Evolutionary conservation across 2,888 invertebrate genomes (phyloP).

Genomic region (Deroplatys truncata): DNA sequence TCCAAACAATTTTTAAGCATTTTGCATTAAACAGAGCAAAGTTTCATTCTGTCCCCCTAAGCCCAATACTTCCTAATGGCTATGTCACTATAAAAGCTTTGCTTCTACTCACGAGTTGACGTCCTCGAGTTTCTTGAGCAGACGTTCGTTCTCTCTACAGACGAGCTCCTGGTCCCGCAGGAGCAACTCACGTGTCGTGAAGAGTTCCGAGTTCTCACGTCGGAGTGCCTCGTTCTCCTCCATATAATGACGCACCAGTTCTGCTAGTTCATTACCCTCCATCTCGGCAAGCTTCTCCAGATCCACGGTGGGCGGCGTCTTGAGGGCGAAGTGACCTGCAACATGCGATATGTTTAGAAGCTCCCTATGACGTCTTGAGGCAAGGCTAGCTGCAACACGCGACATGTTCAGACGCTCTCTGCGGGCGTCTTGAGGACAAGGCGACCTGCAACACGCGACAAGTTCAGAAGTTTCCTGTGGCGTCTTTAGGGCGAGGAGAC

Average conservation of each 20-base stretch:
- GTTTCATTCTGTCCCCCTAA: too few relatives aligned
- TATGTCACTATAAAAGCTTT: background rate
- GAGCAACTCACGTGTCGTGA: slow-evolving; percentile 71
- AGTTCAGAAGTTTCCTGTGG: too few relatives aligned
- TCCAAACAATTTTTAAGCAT: too few relatives aligned
- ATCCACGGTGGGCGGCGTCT: slow-evolving; percentile 60
- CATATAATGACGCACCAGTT: slow-evolving; percentile 81
- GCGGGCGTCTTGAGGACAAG: slow-evolving; percentile 45
- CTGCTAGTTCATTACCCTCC: slow-evolving; percentile 74
- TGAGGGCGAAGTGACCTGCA: slow-evolving; percentile 35
- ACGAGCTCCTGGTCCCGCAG: slow-evolving; percentile 86
- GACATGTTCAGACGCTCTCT: too few relatives aligned
- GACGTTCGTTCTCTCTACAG: slow-evolving; percentile 84
- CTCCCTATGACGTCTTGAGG: background rate
- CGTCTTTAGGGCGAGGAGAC: too few relatives aligned
- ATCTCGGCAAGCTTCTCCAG: slow-evolving; percentile 69
- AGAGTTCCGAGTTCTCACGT: slow-evolving; percentile 82
- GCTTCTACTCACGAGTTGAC: slow-evolving; percentile 70
- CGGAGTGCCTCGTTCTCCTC: slow-evolving; percentile 73
- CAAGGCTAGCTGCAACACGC: background rate
- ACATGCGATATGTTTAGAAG: background rate
- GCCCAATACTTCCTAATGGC: too few relatives aligned
- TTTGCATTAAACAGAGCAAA: too few relatives aligned
- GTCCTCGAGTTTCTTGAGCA: slow-evolving; percentile 83
- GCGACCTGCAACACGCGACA: slow-evolving; percentile 12